phyloP scores from a whole-genome alignment of 2,797 vertebrate species.

The Telmatherina bonti region DNA sequence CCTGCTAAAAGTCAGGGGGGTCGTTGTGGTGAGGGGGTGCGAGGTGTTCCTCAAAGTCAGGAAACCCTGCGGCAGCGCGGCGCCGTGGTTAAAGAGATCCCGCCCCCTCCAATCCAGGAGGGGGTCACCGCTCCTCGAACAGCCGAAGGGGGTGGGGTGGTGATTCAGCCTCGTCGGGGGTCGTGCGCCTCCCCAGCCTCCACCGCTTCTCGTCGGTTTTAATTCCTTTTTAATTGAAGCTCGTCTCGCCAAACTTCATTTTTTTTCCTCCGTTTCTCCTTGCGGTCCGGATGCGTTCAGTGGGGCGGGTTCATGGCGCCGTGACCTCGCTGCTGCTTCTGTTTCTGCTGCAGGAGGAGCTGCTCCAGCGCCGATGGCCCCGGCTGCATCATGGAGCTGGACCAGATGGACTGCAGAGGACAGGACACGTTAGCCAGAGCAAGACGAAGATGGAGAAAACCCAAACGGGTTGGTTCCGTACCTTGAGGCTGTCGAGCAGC shows the following conservation, averaged over 20 bases:
- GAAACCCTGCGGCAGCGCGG: conserved; percentile 61
- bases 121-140: conserved; percentile 87
- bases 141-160: conserved; percentile 70
- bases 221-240: conserved; percentile 76
- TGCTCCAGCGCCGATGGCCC: conserved; percentile 99
- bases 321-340: conserved; percentile 98
- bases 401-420: conserved; percentile 94
- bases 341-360: conserved; percentile 98
- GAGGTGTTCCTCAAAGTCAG: conserved; percentile 57
- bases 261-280: conserved; percentile 58
- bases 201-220: conserved; percentile 74
- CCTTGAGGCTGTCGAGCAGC: conserved; percentile 97
- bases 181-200: conserved; percentile 65
- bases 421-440: neutral
- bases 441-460: too few species aligned
- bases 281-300: conserved; percentile 83
- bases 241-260: conserved; percentile 69
- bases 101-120: conserved; percentile 66
- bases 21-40: conserved; percentile 16
- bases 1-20: conserved; percentile 43
- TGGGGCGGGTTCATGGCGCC: conserved; percentile 97
- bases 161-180: conserved; percentile 71
- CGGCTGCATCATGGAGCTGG: conserved; percentile 98
- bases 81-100: conserved; percentile 86
- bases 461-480: conserved; percentile 47